A percentile compares a stretch with the other conserved stretches of the same genome.
Conservation (phyloP, 23 tunicate species). For the Styela plicata region DNA sequence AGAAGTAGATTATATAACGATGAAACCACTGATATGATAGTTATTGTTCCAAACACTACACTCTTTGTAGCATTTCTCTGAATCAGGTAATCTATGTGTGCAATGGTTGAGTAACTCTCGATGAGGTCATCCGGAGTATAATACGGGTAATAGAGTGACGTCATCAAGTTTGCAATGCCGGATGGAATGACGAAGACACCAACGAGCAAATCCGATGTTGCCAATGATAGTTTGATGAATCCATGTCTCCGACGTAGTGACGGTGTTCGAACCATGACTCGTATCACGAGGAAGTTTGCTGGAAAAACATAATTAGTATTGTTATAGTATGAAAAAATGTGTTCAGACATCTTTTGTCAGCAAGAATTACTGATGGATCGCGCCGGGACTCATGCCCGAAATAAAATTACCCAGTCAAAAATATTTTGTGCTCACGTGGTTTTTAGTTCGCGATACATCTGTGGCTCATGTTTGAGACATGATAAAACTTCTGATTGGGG, state of each 20-base stretch:
- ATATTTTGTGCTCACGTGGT: too few relatives aligned
- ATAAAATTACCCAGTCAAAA: too few relatives aligned
- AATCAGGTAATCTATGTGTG: slow-evolving; percentile 5
- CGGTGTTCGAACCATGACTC: slow-evolving; percentile 41
- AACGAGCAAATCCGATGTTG: slow-evolving; percentile 66
- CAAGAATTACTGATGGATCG: too few relatives aligned
- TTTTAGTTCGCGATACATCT: too few relatives aligned
- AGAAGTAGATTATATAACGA: slow-evolving; percentile 75
- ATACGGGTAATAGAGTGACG: slow-evolving; percentile 42
- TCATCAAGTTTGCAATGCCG: slow-evolving; percentile 56
- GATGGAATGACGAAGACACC: slow-evolving; percentile 78
- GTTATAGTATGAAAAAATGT: too few relatives aligned
- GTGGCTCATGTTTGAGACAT: too few relatives aligned
- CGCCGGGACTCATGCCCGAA: too few relatives aligned
- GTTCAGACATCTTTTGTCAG: too few relatives aligned
- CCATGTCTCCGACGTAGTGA: slow-evolving; percentile 66
- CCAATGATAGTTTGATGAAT: slow-evolving; percentile 85
- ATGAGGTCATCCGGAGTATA: background rate
- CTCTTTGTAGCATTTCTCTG: slow-evolving; percentile 56
- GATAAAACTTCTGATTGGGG: too few relatives aligned
- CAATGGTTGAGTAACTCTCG: background rate
- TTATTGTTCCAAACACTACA: slow-evolving; percentile 67
- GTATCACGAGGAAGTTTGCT: slow-evolving; percentile 77
- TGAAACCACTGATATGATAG: slow-evolving; percentile 60
- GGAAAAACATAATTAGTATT: too few relatives aligned